phyloP scores from a whole-genome alignment of 2,113 vertebrate species.

The Alouatta palliata region DNA sequence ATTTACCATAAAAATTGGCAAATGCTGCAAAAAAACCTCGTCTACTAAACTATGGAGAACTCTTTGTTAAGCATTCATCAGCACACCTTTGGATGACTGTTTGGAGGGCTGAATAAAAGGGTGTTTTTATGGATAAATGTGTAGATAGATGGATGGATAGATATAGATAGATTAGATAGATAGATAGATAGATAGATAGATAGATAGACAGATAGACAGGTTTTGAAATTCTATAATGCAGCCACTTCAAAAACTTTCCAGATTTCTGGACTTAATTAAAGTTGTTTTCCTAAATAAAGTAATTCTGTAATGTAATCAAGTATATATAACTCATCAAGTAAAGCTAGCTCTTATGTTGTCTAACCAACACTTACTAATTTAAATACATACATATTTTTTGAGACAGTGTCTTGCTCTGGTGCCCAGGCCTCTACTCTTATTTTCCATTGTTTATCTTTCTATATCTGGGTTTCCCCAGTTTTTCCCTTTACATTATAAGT shows the following conservation, averaged over 20 bases:
- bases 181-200: background rate
- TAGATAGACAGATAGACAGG: no score
- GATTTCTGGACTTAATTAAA: background rate
- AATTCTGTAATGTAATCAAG: background rate
- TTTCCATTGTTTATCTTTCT: background rate
- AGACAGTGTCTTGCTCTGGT: no score
- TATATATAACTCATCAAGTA: background rate
- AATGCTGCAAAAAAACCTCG: background rate
- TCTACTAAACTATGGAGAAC: no score
- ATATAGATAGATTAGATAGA: background rate
- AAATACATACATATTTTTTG: background rate
- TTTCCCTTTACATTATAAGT: background rate
- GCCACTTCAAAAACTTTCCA: background rate
- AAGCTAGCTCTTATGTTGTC: background rate
- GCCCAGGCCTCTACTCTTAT: no score
- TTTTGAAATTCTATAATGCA: background rate
- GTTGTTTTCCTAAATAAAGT: background rate
- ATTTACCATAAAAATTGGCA: background rate
- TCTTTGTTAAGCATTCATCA: background rate
- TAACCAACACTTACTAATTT: background rate
- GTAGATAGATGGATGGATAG: background rate
- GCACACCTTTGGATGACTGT: background rate
- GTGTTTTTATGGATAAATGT: background rate
- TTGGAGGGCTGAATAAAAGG: background rate
- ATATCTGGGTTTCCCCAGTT: background rate